These are phyloP conservation scores for Margaritifera margaritifera DNA, from an alignment of 2,888 invertebrate genomes.

Conservation along the genomic window DNA sequence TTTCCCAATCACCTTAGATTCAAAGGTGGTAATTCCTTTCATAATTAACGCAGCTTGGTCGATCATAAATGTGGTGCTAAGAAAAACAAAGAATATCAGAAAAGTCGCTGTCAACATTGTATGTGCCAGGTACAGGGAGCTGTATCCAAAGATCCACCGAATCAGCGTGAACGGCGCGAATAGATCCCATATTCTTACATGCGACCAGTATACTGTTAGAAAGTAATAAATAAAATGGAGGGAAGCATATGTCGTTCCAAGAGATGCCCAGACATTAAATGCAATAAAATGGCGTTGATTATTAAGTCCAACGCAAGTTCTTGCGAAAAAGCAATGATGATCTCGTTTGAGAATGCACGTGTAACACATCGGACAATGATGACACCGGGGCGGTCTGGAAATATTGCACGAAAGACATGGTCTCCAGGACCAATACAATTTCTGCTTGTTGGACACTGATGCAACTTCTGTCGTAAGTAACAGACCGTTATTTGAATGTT, in stretches of 20 bases:
- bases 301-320: constrained; percentile 62
- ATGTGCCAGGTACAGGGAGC: constrained; percentile 6
- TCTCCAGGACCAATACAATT: constrained; percentile 69
- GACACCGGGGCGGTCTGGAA: constrained; percentile 64
- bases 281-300: constrained; percentile 67
- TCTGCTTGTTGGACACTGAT: constrained; percentile 16
- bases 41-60: constrained; percentile 19
- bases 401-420: constrained; percentile 57
- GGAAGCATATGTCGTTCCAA: constrained; percentile 24
- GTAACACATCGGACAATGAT: constrained; percentile 66
- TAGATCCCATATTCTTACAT: constrained; percentile 15
- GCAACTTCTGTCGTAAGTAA: too few relatives aligned
- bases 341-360: constrained; percentile 66
- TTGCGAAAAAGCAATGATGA: constrained; percentile 69
- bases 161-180: constrained; percentile 24
- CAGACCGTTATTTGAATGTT: too few relatives aligned
- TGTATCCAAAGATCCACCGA: constrained; percentile 16
- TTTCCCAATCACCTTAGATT: constrained; percentile 19
- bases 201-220: constrained; percentile 4
- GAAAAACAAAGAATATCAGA: constrained; percentile 24
- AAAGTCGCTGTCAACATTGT: constrained; percentile 20
- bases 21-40: constrained; percentile 28
- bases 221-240: constrained; percentile 20
- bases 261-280: constrained; percentile 57
- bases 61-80: constrained; percentile 22